Base-by-base conservation (phyloP, 2,888 invertebrate genomes). In the Nomada fabriciana region DNA sequence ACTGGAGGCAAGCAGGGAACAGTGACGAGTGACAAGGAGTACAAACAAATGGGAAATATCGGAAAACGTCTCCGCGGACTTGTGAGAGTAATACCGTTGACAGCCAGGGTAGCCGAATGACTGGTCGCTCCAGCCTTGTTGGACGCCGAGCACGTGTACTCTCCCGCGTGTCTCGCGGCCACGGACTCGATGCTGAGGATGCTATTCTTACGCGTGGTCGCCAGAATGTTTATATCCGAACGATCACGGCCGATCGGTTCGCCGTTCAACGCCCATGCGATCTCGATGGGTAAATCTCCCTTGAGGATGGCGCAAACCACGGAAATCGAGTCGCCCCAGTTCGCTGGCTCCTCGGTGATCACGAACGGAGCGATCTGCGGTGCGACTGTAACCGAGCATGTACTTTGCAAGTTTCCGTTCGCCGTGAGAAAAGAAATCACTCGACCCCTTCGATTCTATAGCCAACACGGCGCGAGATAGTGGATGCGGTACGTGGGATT, bases 311-410 rank as follows among this genome's bases (percentile, higher is more conserved):
- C 95, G 92, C 97, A 97, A 75, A 95, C 95, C 2, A 97, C 95
- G 83, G 97, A 97, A 76, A 97, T 96, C 78, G 96, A 96, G 83
- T 97, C 97, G 47, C 97, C 97, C 86, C 96, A 96, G 91, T 97
- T 97, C 60, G 97, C 96, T 82, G 97, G 95, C 87, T 97, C 96
- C 70, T 97, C 97, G 84, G 96, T 96, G 90, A 97, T 96, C 90
- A 95, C 95, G 92, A 97, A 97, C 59, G 96, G 96, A 89, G 96
- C 95, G 88, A 97, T 96, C 95, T 96, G 96, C 80, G 97, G 97
- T 87, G 95, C 94, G 92, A 97, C 96, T 96, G 93, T 10, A 88
- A 85, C 63, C 79, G 61, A 73, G 4, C 23, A n/a, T 55, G 55
- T 29, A 11, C 43, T 59, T 53, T 74, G 53, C 64, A 36, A 59